Evolutionary conservation across 2,113 vertebrate genomes (phyloP).

Genomic region (Podilymbus podiceps): DNA sequence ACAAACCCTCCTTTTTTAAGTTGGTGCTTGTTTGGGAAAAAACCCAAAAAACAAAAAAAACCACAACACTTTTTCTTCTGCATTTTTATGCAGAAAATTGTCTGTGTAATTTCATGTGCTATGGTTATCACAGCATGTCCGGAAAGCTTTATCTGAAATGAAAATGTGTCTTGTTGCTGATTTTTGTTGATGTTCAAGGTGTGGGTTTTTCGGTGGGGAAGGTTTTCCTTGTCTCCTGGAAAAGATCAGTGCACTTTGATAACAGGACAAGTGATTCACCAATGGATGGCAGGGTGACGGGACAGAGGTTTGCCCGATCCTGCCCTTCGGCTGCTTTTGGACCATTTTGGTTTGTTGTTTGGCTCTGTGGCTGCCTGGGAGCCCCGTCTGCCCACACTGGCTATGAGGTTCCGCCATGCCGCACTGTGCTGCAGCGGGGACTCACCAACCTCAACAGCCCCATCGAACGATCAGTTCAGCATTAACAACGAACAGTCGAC

Average conservation of each 20-base stretch:
- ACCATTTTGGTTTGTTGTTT: not conserved
- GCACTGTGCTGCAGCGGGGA: not conserved
- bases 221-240: not conserved
- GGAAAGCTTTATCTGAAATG: not conserved
- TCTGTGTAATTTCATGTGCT: not conserved
- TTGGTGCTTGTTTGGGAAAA: not conserved
- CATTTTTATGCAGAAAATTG: not conserved
- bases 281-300: not conserved
- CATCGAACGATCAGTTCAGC: not conserved
- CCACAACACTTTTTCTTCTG: not conserved
- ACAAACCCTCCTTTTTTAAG: not conserved
- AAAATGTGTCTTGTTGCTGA: not conserved
- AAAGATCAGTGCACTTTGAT: not conserved
- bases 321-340: not conserved
- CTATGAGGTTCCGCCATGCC: rapidly evolving
- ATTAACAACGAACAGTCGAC: not conserved
- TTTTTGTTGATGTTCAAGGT: not conserved
- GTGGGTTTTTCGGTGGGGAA: not conserved
- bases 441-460: too few relatives aligned
- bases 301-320: not conserved
- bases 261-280: not conserved
- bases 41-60: too few relatives aligned
- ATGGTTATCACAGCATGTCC: not conserved
- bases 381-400: not conserved
- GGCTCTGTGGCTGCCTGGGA: not conserved